A percentile compares a stretch with the other conserved stretches of the same genome.
Conservation (phyloP, 2,113 vertebrate species). For the Guaruba guarouba region DNA sequence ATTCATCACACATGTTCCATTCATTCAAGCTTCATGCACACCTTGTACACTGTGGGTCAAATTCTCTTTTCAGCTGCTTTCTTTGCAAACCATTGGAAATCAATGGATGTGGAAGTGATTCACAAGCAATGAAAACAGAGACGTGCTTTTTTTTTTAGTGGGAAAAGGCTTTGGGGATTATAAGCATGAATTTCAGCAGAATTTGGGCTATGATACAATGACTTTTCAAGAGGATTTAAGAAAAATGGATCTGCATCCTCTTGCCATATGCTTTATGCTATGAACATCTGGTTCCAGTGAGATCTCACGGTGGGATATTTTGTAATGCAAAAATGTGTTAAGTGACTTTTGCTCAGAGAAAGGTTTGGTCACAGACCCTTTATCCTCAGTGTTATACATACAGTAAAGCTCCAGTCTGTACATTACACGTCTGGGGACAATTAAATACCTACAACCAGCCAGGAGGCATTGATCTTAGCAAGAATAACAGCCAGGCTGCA, state of each 20-base stretch:
- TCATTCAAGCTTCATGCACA: conserved; percentile 34
- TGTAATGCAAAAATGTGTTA: conserved; percentile 55
- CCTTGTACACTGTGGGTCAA: neutral
- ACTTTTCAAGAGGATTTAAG: conserved; percentile 43
- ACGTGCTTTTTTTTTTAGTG: neutral
- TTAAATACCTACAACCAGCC: neutral
- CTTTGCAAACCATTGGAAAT: conserved; percentile 30
- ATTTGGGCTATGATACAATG: neutral
- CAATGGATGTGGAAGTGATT: conserved; percentile 32
- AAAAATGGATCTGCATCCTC: conserved; percentile 28
- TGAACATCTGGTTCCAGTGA: conserved; percentile 57
- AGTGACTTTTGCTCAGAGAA: conserved; percentile 53
- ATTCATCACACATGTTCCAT: conserved; percentile 33
- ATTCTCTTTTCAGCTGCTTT: conserved; percentile 17
- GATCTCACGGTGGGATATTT: conserved; percentile 44
- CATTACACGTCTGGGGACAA: neutral
- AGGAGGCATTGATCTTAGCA: conserved; percentile 12
- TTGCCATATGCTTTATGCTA: conserved; percentile 44
- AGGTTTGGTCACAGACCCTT: conserved; percentile 43
- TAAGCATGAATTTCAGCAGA: conserved; percentile 31
- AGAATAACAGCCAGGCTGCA: neutral
- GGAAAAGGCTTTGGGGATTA: conserved; percentile 6
- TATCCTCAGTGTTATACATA: neutral
- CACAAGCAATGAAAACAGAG: conserved; percentile 44
- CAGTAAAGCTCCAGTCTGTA: neutral